These are phyloP conservation scores for Aphidoletes aphidimyza DNA, from an alignment of 2,888 invertebrate genomes.

Conservation along the genomic window DNA sequence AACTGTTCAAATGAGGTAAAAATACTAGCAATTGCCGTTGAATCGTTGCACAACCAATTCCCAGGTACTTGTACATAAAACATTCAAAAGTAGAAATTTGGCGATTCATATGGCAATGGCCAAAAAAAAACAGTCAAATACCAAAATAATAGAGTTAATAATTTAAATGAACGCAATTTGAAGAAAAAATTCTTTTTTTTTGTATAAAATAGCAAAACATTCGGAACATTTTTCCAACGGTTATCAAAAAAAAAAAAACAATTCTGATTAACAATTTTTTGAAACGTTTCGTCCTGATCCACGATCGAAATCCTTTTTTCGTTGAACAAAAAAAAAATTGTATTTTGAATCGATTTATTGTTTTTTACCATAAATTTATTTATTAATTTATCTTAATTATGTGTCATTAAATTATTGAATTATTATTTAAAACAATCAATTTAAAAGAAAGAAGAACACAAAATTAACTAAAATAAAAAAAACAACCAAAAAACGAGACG, in stretches of 20 bases:
- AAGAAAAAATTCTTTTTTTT: neutral
- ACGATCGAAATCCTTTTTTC: neutral
- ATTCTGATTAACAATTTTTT: too few species aligned
- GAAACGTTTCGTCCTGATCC: neutral
- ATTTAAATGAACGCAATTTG: constrained; percentile 23
- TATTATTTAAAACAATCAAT: constrained; percentile 23
- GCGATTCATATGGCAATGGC: neutral
- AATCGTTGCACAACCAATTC: neutral
- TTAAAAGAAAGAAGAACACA: neutral
- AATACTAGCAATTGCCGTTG: constrained; percentile 10
- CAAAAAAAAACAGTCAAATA: constrained; percentile 39
- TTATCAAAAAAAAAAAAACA: neutral
- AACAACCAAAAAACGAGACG: neutral
- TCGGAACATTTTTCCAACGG: neutral
- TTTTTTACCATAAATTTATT: constrained; percentile 50
- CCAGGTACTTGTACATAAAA: constrained; percentile 29
- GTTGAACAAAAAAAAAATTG: neutral
- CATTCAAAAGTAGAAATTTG: neutral
- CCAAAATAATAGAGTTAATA: constrained; percentile 29
- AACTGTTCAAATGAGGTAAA: neutral
- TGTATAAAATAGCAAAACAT: constrained; percentile 33
- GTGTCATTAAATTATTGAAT: constrained; percentile 54
- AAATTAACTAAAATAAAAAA: neutral
- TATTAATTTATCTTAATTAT: constrained; percentile 51
- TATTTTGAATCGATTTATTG: constrained; percentile 20